Percentiles rank a stretch among this genome's conserved stretches.
Evolutionary conservation across 2,888 invertebrate genomes (phyloP).

Genomic region (Phrixothrix hirtus): DNA sequence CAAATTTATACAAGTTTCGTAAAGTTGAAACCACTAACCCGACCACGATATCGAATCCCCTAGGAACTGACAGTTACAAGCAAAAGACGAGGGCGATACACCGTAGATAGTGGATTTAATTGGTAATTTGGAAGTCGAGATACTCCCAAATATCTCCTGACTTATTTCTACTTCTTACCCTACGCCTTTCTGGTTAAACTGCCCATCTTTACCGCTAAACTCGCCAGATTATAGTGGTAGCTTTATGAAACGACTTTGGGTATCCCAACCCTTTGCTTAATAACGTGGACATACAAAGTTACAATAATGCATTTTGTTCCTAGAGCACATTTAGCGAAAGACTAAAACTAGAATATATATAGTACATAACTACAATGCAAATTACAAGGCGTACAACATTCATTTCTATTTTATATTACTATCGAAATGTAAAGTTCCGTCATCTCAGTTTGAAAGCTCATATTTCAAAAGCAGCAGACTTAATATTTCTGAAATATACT

Average conservation of each 20-base stretch:
- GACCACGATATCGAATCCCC: slow-evolving; percentile 17
- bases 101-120: slow-evolving; percentile 33
- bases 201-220: slow-evolving; percentile 10
- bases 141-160: slow-evolving; percentile 15
- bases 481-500: no score
- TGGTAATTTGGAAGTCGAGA: slow-evolving; percentile 29
- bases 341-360: no score
- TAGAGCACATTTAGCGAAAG: no score
- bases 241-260: slow-evolving; percentile 1
- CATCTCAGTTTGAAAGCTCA: no score
- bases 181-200: slow-evolving; percentile 7
- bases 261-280: slow-evolving; percentile 1
- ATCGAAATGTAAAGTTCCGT: no score
- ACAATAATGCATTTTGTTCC: no score
- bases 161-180: slow-evolving; percentile 22
- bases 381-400: no score
- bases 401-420: no score
- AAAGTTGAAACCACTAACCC: slow-evolving; percentile 28
- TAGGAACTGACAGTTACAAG: slow-evolving; percentile 18
- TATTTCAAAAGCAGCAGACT: no score
- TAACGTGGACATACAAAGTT: no score
- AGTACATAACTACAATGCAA: no score
- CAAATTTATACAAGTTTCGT: slow-evolving; percentile 24
- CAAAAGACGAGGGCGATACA: slow-evolving; percentile 28
- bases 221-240: slow-evolving; percentile 1